Percentiles rank a stretch among this genome's conserved stretches.
Conservation (phyloP, 2,888 invertebrate genomes). For the Zonitis immaculata region DNA sequence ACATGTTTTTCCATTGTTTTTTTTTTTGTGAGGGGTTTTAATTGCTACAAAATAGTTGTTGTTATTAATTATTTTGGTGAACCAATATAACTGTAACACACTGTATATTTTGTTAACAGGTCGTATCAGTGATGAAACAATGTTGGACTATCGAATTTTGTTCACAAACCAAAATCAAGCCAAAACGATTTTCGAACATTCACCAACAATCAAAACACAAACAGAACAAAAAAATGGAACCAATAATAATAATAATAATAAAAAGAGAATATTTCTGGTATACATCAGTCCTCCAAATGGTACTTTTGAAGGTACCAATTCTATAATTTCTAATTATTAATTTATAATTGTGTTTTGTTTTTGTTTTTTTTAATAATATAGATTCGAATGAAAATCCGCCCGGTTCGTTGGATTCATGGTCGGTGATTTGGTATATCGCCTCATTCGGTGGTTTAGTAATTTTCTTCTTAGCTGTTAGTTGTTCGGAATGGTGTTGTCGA, state of each 20-base stretch:
- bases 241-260: neutral
- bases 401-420: slow-evolving; percentile 50
- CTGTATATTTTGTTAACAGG: neutral
- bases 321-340: too few species aligned
- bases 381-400: neutral
- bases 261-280: neutral
- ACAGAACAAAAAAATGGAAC: too few species aligned
- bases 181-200: neutral
- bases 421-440: slow-evolving; percentile 56
- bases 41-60: too few species aligned
- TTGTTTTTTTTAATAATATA: neutral
- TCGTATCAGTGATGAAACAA: neutral
- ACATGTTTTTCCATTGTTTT: too few species aligned
- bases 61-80: too few species aligned
- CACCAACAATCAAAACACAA: neutral
- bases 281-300: neutral
- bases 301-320: neutral
- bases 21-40: too few species aligned
- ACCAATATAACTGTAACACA: too few species aligned
- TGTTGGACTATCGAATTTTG: neutral
- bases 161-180: neutral
- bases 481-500: slow-evolving; percentile 55
- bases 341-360: neutral
- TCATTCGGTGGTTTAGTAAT: slow-evolving; percentile 55
- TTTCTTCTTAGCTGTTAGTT: slow-evolving; percentile 55